Evolutionary conservation across 2,113 vertebrate genomes (phyloP).

Genomic region (Grammomys surdaster): DNA sequence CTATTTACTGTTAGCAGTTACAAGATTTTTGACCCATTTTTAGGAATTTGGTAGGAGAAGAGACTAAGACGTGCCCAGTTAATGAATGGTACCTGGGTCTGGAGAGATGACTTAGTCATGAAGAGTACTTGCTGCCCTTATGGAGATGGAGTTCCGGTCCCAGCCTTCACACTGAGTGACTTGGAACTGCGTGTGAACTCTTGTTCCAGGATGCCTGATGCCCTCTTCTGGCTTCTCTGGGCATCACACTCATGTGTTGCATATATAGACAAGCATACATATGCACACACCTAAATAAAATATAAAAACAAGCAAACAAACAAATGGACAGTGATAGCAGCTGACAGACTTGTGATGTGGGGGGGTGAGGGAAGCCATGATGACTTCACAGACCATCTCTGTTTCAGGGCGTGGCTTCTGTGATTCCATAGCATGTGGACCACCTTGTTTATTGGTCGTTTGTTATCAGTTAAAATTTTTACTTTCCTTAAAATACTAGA

Average conservation of each 20-base stretch:
- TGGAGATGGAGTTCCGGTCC: not conserved
- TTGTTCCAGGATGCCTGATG: not conserved
- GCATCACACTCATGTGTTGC: not conserved
- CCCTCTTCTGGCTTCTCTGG: not conserved
- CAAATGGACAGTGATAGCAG: not conserved
- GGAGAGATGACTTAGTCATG: not conserved
- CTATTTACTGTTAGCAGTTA: not conserved
- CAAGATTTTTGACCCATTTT: not conserved
- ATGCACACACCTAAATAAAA: not conserved
- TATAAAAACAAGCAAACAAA: no score
- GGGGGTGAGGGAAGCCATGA: not conserved
- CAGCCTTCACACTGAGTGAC: not conserved
- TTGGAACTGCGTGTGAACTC: not conserved
- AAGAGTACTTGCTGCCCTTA: not conserved
- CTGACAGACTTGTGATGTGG: not conserved
- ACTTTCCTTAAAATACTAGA: not conserved
- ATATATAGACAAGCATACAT: not conserved
- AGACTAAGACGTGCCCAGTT: not conserved
- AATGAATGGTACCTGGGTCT: not conserved
- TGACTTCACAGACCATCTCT: rapidly evolving
- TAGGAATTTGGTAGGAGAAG: not conserved
- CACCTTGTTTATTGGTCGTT: not conserved
- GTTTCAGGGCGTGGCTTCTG: not conserved
- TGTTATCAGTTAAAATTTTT: not conserved
- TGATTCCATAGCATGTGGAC: not conserved